phyloP scores from a whole-genome alignment of 2,113 vertebrate genomes.

The Parotia lawesii region DNA sequence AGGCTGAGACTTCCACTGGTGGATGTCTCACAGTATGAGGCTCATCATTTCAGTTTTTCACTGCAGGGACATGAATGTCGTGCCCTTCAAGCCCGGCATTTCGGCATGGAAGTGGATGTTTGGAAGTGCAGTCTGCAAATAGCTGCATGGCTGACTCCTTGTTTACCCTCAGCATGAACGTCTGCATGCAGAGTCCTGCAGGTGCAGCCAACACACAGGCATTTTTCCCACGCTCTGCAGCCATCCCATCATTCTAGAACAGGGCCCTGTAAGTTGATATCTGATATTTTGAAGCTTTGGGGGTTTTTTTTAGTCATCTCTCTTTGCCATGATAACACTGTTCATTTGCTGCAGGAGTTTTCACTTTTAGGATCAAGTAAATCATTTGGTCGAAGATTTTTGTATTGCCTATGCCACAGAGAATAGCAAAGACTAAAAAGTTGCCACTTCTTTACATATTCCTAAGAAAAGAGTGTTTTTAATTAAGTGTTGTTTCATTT shows the following conservation, averaged over 20 bases:
- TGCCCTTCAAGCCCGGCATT: not conserved
- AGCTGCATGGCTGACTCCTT: not conserved
- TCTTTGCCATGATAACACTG: not conserved
- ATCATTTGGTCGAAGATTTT: not conserved
- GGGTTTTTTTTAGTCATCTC: not conserved
- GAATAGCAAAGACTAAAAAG: not conserved
- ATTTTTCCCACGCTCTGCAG: slow-evolving; percentile 24
- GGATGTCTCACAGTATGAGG: not conserved
- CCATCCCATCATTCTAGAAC: not conserved
- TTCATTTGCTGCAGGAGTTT: not conserved
- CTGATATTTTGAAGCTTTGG: not conserved
- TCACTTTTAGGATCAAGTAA: not conserved
- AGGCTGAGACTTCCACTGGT: not conserved
- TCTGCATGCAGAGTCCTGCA: slow-evolving; percentile 15
- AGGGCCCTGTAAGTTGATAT: not conserved
- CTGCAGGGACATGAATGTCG: not conserved
- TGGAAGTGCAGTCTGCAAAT: not conserved
- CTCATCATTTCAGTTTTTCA: not conserved
- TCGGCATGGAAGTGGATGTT: not conserved
- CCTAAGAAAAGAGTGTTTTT: not conserved
- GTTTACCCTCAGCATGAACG: not conserved
- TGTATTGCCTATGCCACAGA: not conserved
- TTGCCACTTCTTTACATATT: not conserved
- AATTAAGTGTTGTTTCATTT: not conserved
- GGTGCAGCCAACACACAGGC: not conserved